phyloP scores from a whole-genome alignment of 2,113 vertebrate genomes.

The Takifugu flavidus region DNA sequence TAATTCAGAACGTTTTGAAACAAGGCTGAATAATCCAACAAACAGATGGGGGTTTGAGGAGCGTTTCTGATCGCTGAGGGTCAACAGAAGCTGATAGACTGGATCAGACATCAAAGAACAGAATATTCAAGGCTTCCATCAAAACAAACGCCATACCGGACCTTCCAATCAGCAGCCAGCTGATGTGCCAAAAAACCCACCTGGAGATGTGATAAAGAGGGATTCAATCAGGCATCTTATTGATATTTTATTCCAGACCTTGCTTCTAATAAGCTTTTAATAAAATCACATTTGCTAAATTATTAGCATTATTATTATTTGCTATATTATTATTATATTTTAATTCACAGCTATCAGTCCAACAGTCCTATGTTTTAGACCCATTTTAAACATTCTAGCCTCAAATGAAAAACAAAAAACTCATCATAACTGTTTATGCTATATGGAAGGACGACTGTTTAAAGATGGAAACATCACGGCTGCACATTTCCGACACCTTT shows the following conservation, averaged over 20 bases:
- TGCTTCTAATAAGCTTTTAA: background rate
- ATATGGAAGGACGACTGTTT: background rate
- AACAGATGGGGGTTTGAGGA: too few relatives aligned
- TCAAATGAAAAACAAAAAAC: background rate
- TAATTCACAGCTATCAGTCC: constrained; percentile 6
- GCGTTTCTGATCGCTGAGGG: too few relatives aligned
- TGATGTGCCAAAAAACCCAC: constrained; percentile 19
- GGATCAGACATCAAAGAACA: too few relatives aligned
- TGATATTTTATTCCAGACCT: constrained; percentile 19
- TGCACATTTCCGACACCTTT: too few relatives aligned
- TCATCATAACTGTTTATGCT: too few relatives aligned
- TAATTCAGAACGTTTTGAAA: too few relatives aligned
- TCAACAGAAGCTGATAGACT: too few relatives aligned
- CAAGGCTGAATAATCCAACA: too few relatives aligned
- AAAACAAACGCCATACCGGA: constrained; percentile 23
- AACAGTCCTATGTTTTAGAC: background rate
- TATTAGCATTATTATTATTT: background rate
- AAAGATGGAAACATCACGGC: too few relatives aligned
- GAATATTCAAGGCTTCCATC: background rate
- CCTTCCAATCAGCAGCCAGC: constrained; percentile 16
- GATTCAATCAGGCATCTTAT: constrained; percentile 29
- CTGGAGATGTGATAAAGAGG: constrained; percentile 31
- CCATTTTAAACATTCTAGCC: constrained; percentile 12
- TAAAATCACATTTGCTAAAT: background rate
- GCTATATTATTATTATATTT: background rate